Base-by-base conservation (phyloP, 2,888 invertebrate species). In the Brenthis hecate region DNA sequence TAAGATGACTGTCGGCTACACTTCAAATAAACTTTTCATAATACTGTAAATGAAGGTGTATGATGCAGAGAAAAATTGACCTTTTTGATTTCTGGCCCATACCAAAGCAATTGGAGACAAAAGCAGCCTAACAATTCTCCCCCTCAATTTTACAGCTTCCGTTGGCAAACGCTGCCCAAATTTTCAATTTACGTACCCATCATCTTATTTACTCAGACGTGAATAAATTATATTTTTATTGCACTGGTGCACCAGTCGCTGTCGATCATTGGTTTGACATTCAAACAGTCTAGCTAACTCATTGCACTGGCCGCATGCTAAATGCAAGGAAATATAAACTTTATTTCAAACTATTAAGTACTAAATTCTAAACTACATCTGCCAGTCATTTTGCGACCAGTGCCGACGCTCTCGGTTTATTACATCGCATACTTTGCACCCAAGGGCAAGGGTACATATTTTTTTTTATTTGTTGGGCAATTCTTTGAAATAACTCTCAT, bases 181-280 rank as follows among this genome's bases (percentile, higher is more conserved):
- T 81, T 80, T 81, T 77, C 81, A 80, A 84, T 86, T 84, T 84
- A 77, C 78, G 75, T 73, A 73, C 77, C 80, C 83, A 85, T 87
- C 87, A 86, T 83, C 81, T 86, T 90, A 86, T 91, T 90, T 89
- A 89, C 88, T 78, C 87, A 81, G 88, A 90, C 85, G 81, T 85
- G 86, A 87, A 91, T 91, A 89, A 88, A 91, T 91, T 88, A 90
- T 91, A 86, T 88, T 89, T 92, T 92, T 91, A 92, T 91, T 90
- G 88, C 87, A 83, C 77, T 81, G 82, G 79, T 85, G 87, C 85
- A 85, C 83, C 86, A 85, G 87, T 84, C 87, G 78, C 77, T 83
- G 84, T 84, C 86, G 89, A 90, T 91, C 89, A 92, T 92, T 92
- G 89, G 89, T 92, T 92, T 92, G 92, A 92, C 92, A 90, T 92